Conservation (phyloP, 2,888 invertebrate species). For the Caprella mutica region DNA sequence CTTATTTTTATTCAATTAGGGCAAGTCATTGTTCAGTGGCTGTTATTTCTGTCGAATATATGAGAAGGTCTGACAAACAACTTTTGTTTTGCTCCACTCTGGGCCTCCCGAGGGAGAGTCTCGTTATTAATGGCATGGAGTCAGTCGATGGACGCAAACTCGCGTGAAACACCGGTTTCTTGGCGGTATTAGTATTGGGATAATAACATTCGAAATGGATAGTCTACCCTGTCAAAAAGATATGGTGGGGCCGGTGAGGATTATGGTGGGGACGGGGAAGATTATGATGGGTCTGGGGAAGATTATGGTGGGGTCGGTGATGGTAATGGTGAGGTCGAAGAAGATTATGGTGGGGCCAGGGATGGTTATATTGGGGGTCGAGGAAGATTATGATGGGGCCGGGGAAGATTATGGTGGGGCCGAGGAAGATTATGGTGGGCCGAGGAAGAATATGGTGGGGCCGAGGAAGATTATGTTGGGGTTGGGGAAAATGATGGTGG, state of each 20-base stretch:
- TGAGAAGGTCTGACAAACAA: too few relatives aligned
- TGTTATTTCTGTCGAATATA: too few relatives aligned
- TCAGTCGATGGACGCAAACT: too few relatives aligned
- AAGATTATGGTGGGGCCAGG: background rate
- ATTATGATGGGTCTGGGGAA: conserved; percentile 1
- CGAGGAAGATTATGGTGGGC: conserved; percentile 3
- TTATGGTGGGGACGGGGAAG: background rate
- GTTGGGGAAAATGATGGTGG: conserved; percentile 3
- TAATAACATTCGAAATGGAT: background rate
- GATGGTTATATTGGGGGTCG: background rate
- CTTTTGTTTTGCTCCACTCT: too few relatives aligned
- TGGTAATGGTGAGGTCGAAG: conserved; percentile 1
- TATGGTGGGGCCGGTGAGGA: conserved; percentile 4
- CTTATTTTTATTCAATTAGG: too few relatives aligned
- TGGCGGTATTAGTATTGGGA: conserved; percentile 1
- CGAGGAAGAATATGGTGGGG: background rate
- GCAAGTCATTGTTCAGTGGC: too few relatives aligned
- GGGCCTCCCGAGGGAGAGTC: too few relatives aligned
- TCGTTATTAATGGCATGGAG: too few relatives aligned
- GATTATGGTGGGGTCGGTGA: conserved; percentile 3
- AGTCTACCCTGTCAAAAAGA: background rate
- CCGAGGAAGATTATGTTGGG: background rate
- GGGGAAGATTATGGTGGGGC: conserved; percentile 2
- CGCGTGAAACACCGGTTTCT: too few relatives aligned
- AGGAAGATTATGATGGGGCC: conserved; percentile 6